Conservation (phyloP, 2,888 invertebrate genomes). For the Campopleginae sp. region DNA sequence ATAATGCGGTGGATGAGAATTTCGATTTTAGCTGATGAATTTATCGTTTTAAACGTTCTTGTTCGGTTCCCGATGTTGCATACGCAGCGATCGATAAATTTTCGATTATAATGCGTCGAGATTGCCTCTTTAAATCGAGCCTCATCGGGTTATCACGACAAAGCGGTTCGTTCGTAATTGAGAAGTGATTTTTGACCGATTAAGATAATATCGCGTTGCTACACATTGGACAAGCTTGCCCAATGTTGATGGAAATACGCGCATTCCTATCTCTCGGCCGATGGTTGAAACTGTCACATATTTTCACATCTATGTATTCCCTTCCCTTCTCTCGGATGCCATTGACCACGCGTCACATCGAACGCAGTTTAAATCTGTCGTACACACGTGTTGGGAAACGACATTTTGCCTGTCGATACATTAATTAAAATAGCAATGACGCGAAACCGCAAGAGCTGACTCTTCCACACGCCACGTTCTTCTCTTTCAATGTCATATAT, state of each 20-base stretch:
- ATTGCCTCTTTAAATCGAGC: background rate
- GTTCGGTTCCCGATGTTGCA: background rate
- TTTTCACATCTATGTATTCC: conserved; percentile 3
- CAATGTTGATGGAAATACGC: conserved; percentile 3
- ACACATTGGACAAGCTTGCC: background rate
- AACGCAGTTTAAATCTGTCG: conserved; percentile 18
- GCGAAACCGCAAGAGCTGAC: conserved; percentile 6
- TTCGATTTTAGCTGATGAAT: background rate
- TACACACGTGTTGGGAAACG: conserved; percentile 12
- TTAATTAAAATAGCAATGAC: conserved; percentile 70
- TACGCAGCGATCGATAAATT: background rate
- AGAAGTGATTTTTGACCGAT: conserved; percentile 4
- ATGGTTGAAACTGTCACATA: conserved; percentile 9
- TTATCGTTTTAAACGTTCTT: background rate
- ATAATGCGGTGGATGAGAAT: too few species aligned
- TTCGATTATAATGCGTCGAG: background rate
- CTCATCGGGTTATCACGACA: background rate
- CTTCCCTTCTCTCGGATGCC: background rate
- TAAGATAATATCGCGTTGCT: background rate
- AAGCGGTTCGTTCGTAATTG: background rate
- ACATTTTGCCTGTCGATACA: conserved; percentile 71
- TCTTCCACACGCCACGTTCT: background rate
- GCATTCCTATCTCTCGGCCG: background rate
- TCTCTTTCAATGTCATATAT: background rate
- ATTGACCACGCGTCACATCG: conserved; percentile 16